These are phyloP conservation scores for Chiloscyllium punctatum DNA, from an alignment of 2,797 vertebrate species.

Conservation along the genomic window DNA sequence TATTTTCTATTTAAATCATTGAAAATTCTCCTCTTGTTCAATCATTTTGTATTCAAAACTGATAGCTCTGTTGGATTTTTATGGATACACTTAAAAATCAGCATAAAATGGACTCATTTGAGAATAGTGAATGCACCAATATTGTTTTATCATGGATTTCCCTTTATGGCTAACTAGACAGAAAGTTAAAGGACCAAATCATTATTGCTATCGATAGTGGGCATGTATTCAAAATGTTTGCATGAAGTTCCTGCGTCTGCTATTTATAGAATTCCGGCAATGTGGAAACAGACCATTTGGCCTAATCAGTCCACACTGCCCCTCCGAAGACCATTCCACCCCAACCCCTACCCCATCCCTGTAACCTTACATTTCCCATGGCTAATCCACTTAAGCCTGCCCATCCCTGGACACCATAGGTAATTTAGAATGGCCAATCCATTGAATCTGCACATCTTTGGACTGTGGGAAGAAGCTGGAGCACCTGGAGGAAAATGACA, in stretches of 20 bases:
- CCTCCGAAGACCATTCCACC: no score
- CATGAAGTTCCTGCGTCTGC: background rate
- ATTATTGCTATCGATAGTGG: background rate
- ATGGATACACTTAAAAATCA: background rate
- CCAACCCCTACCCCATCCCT: no score
- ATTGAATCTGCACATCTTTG: no score
- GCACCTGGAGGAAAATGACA: no score
- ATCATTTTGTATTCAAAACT: background rate
- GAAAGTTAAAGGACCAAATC: background rate
- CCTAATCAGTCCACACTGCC: no score
- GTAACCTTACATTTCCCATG: no score
- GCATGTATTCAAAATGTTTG: background rate
- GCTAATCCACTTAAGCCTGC: no score
- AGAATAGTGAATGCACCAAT: background rate
- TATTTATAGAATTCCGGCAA: background rate
- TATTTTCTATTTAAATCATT: no score
- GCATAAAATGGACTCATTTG: background rate
- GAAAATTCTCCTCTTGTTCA: background rate
- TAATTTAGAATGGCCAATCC: no score
- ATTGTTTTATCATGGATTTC: background rate
- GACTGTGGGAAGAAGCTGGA: no score
- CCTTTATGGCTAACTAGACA: background rate
- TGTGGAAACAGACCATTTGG: no score
- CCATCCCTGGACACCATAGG: no score
- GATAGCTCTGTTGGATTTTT: background rate